Percentiles rank a stretch among this genome's conserved stretches.
phyloP scores from a whole-genome alignment of 2,797 vertebrate genomes.

The Rhynchotus rufescens region DNA sequence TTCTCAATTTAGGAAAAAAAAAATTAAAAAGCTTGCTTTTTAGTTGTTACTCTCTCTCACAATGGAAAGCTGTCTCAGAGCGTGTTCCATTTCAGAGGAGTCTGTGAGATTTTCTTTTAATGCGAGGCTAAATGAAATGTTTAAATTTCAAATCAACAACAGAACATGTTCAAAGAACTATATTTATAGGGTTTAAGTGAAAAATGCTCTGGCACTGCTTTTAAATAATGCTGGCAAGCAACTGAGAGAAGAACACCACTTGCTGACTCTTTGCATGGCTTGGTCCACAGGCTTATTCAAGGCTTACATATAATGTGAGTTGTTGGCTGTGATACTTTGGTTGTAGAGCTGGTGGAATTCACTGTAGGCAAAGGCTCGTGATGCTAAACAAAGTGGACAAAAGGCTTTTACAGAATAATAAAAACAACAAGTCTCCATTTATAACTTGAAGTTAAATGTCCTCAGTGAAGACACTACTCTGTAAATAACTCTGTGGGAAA shows the following conservation, averaged over 20 bases:
- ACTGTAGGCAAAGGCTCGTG: constrained; percentile 63
- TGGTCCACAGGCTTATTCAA: constrained; percentile 44
- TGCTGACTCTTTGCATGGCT: constrained; percentile 59
- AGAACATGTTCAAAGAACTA: constrained; percentile 65
- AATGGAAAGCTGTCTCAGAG: constrained; percentile 63
- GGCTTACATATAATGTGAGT: constrained; percentile 52
- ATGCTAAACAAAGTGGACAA: constrained; percentile 73
- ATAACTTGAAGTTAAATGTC: constrained; percentile 51
- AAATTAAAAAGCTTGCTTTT: background rate
- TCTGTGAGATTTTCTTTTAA: constrained; percentile 52
- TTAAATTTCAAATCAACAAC: constrained; percentile 72
- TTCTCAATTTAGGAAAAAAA: constrained; percentile 31
- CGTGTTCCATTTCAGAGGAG: constrained; percentile 42
- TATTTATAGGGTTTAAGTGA: constrained; percentile 69
- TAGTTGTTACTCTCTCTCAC: constrained; percentile 36
- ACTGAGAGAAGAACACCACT: constrained; percentile 28
- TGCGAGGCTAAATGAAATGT: constrained; percentile 62
- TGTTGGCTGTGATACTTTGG: constrained; percentile 65
- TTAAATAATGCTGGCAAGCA: constrained; percentile 62
- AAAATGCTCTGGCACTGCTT: constrained; percentile 57
- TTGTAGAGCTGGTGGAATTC: constrained; percentile 56
- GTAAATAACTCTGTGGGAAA: constrained; percentile 64
- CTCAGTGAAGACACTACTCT: constrained; percentile 20
- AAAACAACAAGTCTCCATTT: constrained; percentile 64
- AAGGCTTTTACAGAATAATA: constrained; percentile 68